These are phyloP conservation scores for Coptodon rendalli DNA, from an alignment of 2,113 vertebrate species.

Conservation along the genomic window DNA sequence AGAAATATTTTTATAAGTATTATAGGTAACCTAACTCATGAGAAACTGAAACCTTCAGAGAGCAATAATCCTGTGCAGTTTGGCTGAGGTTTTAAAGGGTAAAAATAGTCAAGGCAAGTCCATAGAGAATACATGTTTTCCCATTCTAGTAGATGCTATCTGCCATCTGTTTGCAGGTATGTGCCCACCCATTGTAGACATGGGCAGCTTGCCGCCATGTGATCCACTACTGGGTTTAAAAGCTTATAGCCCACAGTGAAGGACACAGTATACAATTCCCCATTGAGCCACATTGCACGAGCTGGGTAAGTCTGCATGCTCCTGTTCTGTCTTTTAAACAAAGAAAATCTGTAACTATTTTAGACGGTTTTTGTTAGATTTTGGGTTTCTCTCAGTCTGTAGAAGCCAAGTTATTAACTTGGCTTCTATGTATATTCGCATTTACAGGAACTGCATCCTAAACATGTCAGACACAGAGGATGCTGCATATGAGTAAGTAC, in stretches of 20 bases:
- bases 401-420: background rate
- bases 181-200: slow-evolving; percentile 55
- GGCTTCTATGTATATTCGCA: rapidly evolving
- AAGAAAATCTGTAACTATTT: background rate
- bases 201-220: slow-evolving; percentile 57
- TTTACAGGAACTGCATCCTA: slow-evolving; percentile 27
- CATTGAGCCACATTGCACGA: background rate
- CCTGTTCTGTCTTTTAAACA: background rate
- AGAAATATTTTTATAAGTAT: slow-evolving; percentile 15
- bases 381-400: background rate
- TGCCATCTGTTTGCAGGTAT: slow-evolving; percentile 68
- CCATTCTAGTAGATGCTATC: slow-evolving; percentile 42
- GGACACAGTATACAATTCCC: slow-evolving; percentile 28
- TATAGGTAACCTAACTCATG: background rate
- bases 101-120: slow-evolving; percentile 65
- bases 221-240: slow-evolving; percentile 69
- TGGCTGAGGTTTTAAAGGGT: background rate
- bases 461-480: slow-evolving; percentile 87
- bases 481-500: slow-evolving; percentile 81
- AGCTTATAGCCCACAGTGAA: slow-evolving; percentile 46
- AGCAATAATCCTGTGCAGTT: slow-evolving; percentile 15
- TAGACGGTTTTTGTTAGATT: background rate
- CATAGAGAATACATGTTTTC: slow-evolving; percentile 55
- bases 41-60: background rate
- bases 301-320: slow-evolving; percentile 48